Evolutionary conservation across 64 coral and sea anemone genomes (phyloP).

Genomic region (Actinia tenebrosa): DNA sequence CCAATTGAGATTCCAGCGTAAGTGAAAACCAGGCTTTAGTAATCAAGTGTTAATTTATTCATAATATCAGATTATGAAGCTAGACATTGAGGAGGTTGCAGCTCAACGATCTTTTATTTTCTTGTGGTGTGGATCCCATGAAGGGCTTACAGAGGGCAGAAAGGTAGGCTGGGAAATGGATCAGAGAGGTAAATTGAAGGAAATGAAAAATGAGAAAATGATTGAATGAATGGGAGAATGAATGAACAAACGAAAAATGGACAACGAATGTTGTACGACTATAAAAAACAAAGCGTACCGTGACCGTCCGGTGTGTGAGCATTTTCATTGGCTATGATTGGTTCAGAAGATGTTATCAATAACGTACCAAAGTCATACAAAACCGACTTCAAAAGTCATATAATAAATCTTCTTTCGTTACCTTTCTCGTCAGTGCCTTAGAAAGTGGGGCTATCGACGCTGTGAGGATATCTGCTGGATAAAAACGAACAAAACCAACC

Average conservation of each 20-base stretch:
- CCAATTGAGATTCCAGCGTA: not conserved
- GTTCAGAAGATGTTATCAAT: too few relatives aligned
- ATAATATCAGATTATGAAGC: constrained; percentile 68
- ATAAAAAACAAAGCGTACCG: not conserved
- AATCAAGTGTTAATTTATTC: not conserved
- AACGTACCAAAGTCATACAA: too few relatives aligned
- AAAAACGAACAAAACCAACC: constrained; percentile 97
- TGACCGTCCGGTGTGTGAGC: not conserved
- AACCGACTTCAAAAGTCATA: too few relatives aligned
- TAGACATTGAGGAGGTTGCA: constrained; percentile 91
- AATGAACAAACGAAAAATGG: not conserved
- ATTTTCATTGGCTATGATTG: not conserved
- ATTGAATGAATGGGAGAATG: not conserved
- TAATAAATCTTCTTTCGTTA: not conserved
- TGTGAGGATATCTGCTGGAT: constrained; percentile 99
- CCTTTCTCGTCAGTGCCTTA: constrained; percentile 51
- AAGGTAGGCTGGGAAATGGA: constrained; percentile 48
- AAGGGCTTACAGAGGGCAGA: constrained; percentile 90
- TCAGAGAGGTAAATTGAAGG: not conserved
- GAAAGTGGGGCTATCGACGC: constrained; percentile 92
- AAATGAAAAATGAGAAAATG: not conserved
- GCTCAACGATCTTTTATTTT: constrained; percentile 93
- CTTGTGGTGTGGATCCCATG: constrained; percentile 98
- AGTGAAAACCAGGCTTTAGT: not conserved
- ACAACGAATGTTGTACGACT: too few relatives aligned